Evolutionary conservation across 1,140 invertebrate genomes (phyloP).

Genomic region (Eubasilissa regina): DNA sequence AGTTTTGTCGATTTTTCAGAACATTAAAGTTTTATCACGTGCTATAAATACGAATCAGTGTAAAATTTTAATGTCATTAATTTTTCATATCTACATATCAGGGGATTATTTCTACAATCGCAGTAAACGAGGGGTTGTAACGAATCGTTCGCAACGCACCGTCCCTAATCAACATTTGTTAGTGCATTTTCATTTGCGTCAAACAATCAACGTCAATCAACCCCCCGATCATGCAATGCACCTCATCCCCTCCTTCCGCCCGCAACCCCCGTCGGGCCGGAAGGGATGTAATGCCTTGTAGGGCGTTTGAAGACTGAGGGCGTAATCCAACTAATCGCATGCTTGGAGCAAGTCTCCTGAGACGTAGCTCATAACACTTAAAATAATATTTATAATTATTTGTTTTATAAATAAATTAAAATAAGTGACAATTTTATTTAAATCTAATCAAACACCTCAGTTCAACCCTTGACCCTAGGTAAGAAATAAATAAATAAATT

Average conservation of each 20-base stretch:
- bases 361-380: too few relatives aligned
- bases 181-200: conserved; percentile 51
- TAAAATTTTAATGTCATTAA: too few relatives aligned
- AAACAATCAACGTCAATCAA: conserved; percentile 50
- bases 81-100: neutral
- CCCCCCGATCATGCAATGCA: conserved; percentile 30
- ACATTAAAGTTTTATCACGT: too few relatives aligned
- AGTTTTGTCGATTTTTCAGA: too few relatives aligned
- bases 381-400: too few relatives aligned
- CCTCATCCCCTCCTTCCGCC: neutral
- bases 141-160: conserved; percentile 12
- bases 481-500: too few relatives aligned
- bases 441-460: neutral
- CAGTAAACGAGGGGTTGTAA: conserved; percentile 6
- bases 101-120: conserved; percentile 10
- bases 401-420: too few relatives aligned
- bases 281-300: conserved; percentile 30
- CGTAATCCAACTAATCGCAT: conserved; percentile 29
- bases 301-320: conserved; percentile 15
- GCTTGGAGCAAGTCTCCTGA: neutral
- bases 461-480: neutral
- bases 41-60: too few relatives aligned
- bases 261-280: neutral
- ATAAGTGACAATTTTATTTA: too few relatives aligned
- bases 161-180: conserved; percentile 41